Base-by-base conservation (phyloP, 1,140 invertebrate genomes). In the Leptopilina clavipes region DNA sequence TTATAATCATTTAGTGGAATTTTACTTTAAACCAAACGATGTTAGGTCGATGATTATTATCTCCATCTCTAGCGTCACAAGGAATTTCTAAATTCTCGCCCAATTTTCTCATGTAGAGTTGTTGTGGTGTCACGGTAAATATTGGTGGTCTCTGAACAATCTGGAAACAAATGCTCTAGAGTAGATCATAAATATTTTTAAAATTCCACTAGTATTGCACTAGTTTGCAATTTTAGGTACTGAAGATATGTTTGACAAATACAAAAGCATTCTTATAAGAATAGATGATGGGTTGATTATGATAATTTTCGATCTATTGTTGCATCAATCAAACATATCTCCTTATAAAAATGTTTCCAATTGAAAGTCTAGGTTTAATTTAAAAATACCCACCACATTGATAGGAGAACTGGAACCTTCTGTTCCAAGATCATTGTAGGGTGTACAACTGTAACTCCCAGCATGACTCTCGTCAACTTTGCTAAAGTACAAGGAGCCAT, bases 361-460 rank as follows among this genome's bases (percentile, higher is more conserved):
- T 31, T 31, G 5, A 2, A 31, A 31, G 25, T 31, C 6, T 6
- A 19, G n/a, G 8, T 71, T 19, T 45, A 71, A 9, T 17, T 11
- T 25, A 31, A 65, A 31, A 1, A 48, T 11, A 82, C 80, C 86
- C 76, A 88, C 89, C 78, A 99, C 97, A 85, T 95, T 94, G 87
- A 98, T 97, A 8, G 93, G 92, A 43, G 94, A 93, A 56, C 97
- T 98, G 14, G 95, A 93, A 1, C 97, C 96, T 72, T 95, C 95
- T 6, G 95, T 95, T 19, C 97, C 97, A 81, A 98, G 92, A 71
- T 94, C 93, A 88, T 98, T 99, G 89, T 95, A 97, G 31, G 98
- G 97, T 8, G 96, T 98, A 87, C 97, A 99, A 22, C 94, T 95
- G 89, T 98, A 99, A 79, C 92, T 92, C 19, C 95, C 95, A 44